phyloP scores from a whole-genome alignment of 2,113 vertebrate species.

The Ceratotherium simum region DNA sequence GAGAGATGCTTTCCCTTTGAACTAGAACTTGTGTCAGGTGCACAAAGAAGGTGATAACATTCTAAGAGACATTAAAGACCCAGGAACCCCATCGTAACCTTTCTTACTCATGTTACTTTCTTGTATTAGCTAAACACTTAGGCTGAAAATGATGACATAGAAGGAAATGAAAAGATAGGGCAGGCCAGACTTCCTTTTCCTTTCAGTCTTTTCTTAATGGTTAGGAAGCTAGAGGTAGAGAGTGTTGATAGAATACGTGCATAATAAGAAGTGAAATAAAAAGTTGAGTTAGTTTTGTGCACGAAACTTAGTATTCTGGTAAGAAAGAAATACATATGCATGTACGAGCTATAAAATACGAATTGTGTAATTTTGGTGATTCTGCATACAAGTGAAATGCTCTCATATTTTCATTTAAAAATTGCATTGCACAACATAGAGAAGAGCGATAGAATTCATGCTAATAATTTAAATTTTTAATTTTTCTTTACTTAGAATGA shows the following conservation, averaged over 20 bases:
- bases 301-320: not conserved
- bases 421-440: not conserved
- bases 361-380: not conserved
- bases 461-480: not conserved
- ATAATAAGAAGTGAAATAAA: conserved; percentile 19
- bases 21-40: not conserved
- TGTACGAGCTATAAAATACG: not conserved
- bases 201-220: not conserved
- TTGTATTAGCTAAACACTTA: not conserved
- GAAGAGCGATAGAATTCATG: not conserved
- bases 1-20: not conserved
- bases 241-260: not conserved
- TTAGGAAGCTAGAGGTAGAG: not conserved
- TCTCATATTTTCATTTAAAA: conserved; percentile 25
- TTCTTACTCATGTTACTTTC: not conserved
- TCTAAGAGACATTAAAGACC: not conserved
- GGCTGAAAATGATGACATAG: not conserved
- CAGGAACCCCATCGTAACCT: not conserved
- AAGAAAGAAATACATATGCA: not conserved
- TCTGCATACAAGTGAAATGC: not conserved
- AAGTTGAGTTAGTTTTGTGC: not conserved
- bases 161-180: not conserved
- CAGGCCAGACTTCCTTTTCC: not conserved
- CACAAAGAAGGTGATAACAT: not conserved
- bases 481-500: not conserved